Conservation (phyloP, 1,140 invertebrate genomes). For the Hycleus cichorii region DNA sequence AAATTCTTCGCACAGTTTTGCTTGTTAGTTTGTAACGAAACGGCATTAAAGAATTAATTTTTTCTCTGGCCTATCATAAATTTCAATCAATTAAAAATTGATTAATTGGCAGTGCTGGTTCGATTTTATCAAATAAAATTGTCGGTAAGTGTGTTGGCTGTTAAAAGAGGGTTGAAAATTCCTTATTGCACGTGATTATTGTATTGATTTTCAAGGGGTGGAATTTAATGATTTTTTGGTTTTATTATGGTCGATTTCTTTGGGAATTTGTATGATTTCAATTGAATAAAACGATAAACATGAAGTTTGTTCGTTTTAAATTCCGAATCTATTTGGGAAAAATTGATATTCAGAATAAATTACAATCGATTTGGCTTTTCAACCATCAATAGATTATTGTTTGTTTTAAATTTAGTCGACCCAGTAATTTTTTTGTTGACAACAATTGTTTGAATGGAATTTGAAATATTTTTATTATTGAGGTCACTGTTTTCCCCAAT, state of each 20-base stretch:
- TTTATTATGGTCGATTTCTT: no score
- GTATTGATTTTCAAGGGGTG: not conserved
- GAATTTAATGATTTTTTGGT: not conserved
- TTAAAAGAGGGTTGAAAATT: not conserved
- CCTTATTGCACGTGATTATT: not conserved
- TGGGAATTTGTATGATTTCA: not conserved
- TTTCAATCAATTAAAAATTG: not conserved
- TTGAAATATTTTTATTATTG: constrained; percentile 36
- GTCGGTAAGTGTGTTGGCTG: not conserved
- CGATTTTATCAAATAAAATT: not conserved
- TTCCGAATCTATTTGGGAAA: not conserved
- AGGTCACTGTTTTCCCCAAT: constrained; percentile 34
- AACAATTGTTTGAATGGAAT: constrained; percentile 22
- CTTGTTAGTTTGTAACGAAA: constrained; percentile 35
- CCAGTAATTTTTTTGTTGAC: constrained; percentile 24
- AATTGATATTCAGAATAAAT: not conserved
- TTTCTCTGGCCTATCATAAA: not conserved
- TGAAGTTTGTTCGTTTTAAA: not conserved
- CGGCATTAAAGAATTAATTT: constrained; percentile 29
- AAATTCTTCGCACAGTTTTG: constrained; percentile 43
- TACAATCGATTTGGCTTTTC: not conserved
- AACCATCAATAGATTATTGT: not conserved
- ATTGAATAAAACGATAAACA: not conserved
- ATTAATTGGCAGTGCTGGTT: not conserved
- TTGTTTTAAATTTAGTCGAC: constrained; percentile 12